These are phyloP conservation scores for Enteromius treurensis DNA, from an alignment of 2,797 vertebrate species.

Conservation along the genomic window DNA sequence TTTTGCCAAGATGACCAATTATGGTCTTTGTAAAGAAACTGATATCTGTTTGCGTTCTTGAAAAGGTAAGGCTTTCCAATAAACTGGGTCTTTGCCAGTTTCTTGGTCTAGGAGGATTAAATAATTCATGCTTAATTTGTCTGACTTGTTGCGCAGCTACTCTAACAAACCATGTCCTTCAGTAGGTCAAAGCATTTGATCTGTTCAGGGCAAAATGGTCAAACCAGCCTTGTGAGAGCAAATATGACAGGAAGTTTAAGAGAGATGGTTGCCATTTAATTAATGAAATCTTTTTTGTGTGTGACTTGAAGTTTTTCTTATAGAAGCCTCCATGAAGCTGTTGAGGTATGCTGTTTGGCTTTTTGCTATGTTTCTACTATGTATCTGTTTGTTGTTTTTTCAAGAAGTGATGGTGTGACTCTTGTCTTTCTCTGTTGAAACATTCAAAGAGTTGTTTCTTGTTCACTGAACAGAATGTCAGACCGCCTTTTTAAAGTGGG, in stretches of 20 bases:
- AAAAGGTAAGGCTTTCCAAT: neutral
- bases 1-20: neutral
- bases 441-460: constrained; percentile 40
- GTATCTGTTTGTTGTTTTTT: neutral
- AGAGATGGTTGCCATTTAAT: neutral
- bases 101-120: constrained; percentile 6
- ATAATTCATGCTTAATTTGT: constrained; percentile 24
- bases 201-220: neutral
- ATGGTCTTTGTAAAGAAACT: neutral
- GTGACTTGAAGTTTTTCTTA: neutral
- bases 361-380: neutral
- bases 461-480: constrained; percentile 50
- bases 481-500: constrained; percentile 31
- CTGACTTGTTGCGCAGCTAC: neutral
- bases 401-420: constrained; percentile 5
- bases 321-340: neutral
- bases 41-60: neutral
- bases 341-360: neutral
- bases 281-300: neutral
- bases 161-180: neutral
- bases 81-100: neutral
- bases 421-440: constrained; percentile 17
- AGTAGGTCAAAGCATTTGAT: constrained; percentile 12
- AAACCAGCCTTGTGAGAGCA: neutral
- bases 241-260: neutral